Conservation (phyloP, 2,888 invertebrate species). For the Anticlea derivata region DNA sequence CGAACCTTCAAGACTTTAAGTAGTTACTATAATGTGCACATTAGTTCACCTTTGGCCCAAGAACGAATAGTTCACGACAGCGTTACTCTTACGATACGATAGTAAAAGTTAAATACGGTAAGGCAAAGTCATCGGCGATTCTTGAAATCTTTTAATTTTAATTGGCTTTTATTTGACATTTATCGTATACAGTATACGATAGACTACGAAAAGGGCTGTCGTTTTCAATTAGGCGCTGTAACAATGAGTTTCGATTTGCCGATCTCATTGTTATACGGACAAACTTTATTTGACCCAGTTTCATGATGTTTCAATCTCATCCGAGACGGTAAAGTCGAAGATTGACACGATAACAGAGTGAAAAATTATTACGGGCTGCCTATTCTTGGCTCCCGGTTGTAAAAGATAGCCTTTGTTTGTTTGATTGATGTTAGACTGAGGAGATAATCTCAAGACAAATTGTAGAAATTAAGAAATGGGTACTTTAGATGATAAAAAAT, state of each 20-base stretch:
- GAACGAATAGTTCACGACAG: too few species aligned
- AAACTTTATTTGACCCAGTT: conserved; percentile 31
- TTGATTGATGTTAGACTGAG: conserved; percentile 17
- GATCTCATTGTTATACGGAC: conserved; percentile 9
- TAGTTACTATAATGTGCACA: too few species aligned
- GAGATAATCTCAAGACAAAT: conserved; percentile 14
- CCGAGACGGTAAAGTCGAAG: conserved; percentile 26
- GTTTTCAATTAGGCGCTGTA: conserved; percentile 1
- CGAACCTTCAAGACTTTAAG: too few species aligned
- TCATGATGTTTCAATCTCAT: conserved; percentile 33
- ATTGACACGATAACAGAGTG: conserved; percentile 34
- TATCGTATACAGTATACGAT: too few species aligned
- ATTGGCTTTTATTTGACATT: too few species aligned
- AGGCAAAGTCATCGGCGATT: too few species aligned
- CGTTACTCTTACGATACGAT: too few species aligned
- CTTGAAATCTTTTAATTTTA: too few species aligned
- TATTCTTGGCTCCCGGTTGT: conserved; percentile 25
- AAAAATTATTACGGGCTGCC: conserved; percentile 32
- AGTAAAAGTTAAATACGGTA: too few species aligned
- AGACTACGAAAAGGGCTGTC: neutral
- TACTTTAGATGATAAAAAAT: too few species aligned
- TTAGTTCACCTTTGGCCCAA: too few species aligned
- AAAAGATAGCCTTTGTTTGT: conserved; percentile 6
- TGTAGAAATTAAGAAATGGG: neutral
- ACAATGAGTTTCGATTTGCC: conserved; percentile 17